Evolutionary conservation across 2,888 invertebrate genomes (phyloP).

Genomic region (Drosophila siamana): DNA sequence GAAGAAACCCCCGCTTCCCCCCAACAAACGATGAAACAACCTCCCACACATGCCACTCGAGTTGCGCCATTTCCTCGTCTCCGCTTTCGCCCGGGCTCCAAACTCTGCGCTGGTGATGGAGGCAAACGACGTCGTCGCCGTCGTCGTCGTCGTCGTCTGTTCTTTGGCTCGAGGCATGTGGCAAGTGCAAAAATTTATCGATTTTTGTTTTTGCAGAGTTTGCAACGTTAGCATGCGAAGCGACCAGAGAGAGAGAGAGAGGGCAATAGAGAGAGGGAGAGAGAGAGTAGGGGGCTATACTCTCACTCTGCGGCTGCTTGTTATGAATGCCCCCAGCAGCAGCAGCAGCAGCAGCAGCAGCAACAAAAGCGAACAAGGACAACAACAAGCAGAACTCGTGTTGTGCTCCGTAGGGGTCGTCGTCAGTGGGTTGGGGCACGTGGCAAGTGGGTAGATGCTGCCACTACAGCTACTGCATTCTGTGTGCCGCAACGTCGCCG

Average conservation of each 20-base stretch:
- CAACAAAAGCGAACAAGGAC: constrained; percentile 1
- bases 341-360: constrained; percentile 2
- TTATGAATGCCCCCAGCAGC: constrained; percentile 40
- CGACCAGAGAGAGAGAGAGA: not conserved
- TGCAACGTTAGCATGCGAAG: constrained; percentile 32
- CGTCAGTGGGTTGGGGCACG: not conserved
- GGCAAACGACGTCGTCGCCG: constrained; percentile 19
- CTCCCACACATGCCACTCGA: not conserved
- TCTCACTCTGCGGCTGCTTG: constrained; percentile 12
- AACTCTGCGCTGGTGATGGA: too few species aligned
- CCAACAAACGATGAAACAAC: not conserved
- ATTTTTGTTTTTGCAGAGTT: constrained; percentile 50
- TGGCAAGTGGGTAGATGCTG: constrained; percentile 12
- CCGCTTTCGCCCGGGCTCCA: not conserved
- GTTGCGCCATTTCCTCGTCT: not conserved
- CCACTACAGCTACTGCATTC: constrained; percentile 36
- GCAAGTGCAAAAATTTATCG: constrained; percentile 64
- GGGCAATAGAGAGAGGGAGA: not conserved
- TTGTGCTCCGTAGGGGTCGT: constrained; percentile 3
- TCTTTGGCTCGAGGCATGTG: constrained; percentile 41
- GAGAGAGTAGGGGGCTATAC: not conserved
- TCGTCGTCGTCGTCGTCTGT: constrained; percentile 40
- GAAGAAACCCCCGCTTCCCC: too few species aligned
- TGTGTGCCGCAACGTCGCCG: constrained; percentile 34
- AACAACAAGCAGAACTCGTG: constrained; percentile 11